Conservation (phyloP, 1,140 invertebrate species). For the Batillaria attramentaria region DNA sequence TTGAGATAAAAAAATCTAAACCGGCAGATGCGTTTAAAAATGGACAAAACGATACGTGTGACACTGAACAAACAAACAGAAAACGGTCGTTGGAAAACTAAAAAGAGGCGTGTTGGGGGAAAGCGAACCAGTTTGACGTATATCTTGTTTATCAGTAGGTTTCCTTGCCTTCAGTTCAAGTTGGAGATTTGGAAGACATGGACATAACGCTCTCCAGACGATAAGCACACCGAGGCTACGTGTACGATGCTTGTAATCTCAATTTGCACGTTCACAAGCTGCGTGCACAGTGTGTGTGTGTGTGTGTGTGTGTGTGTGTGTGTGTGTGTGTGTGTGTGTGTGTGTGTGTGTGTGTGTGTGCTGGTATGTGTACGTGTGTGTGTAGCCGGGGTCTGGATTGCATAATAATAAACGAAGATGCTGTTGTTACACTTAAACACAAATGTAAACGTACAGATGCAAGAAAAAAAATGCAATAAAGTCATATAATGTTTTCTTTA, state of each 20-base stretch:
- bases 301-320: neutral
- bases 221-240: too few relatives aligned
- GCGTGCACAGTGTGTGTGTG: slow-evolving; percentile 1
- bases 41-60: neutral
- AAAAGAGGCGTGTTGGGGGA: too few relatives aligned
- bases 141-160: neutral
- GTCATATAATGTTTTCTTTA: neutral
- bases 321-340: neutral
- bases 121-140: neutral
- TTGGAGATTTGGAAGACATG: too few relatives aligned
- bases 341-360: neutral
- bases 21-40: slow-evolving; percentile 28
- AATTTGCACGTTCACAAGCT: neutral
- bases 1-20: slow-evolving; percentile 39
- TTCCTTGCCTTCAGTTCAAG: neutral
- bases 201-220: too few relatives aligned
- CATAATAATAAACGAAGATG: neutral
- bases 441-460: neutral
- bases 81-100: neutral
- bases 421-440: neutral
- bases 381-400: neutral
- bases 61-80: neutral
- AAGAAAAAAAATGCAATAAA: neutral
- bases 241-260: neutral
- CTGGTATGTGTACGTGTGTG: neutral